Percentiles rank a stretch among this genome's conserved stretches.
These are phyloP conservation scores for Anolis sagrei DNA, from an alignment of 2,113 vertebrate species.

Conservation along the genomic window DNA sequence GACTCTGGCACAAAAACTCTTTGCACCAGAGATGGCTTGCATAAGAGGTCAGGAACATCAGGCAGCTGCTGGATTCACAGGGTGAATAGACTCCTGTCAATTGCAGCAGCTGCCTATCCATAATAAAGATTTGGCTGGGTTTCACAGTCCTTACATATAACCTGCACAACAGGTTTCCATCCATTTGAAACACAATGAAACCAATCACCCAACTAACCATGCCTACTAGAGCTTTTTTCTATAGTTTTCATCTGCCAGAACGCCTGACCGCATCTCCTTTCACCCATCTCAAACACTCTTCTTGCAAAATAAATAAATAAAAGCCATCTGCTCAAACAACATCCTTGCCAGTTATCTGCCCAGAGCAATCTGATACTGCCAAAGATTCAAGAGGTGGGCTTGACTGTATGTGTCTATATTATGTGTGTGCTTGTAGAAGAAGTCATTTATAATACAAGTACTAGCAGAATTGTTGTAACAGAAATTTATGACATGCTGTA, in stretches of 20 bases:
- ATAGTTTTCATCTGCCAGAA: background rate
- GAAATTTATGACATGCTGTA: accelerated
- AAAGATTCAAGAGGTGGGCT: background rate
- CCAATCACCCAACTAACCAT: no score
- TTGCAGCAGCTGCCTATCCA: no score
- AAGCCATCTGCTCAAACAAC: constrained; percentile 11
- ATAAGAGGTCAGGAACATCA: no score
- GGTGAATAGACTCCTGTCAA: no score
- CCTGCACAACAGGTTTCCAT: background rate
- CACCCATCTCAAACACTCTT: background rate
- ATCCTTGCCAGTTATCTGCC: constrained; percentile 17
- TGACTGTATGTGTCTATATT: background rate
- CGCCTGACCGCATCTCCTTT: background rate
- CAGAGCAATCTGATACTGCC: constrained; percentile 18
- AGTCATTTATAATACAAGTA: background rate
- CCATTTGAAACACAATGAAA: background rate
- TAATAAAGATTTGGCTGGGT: no score
- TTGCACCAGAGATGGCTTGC: no score
- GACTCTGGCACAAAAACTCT: no score
- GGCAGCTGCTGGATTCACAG: no score
- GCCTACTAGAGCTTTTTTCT: no score
- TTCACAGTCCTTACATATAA: no score
- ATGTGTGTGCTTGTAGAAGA: no score
- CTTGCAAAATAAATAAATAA: constrained; percentile 21
- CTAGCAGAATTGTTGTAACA: background rate